These are phyloP conservation scores for Archivesica marissinica DNA, from an alignment of 1,140 invertebrate genomes.

Conservation along the genomic window DNA sequence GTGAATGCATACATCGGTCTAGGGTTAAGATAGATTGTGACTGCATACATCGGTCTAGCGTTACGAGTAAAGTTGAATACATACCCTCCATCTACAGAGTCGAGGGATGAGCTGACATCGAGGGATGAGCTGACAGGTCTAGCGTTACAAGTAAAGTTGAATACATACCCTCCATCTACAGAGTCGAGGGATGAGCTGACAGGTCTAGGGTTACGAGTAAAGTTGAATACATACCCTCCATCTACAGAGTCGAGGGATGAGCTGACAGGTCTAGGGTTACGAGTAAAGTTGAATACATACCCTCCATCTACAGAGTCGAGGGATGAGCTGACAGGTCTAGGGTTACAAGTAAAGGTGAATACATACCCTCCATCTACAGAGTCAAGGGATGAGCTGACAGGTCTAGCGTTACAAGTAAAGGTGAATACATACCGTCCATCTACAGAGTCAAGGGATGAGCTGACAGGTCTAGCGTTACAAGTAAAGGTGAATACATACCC, in stretches of 20 bases:
- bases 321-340: constrained; percentile 77
- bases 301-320: constrained; percentile 74
- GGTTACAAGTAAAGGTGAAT: neutral
- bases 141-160: neutral
- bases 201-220: constrained; percentile 50
- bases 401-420: constrained; percentile 14
- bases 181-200: constrained; percentile 78
- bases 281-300: constrained; percentile 58
- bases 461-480: constrained; percentile 62
- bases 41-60: no score
- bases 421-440: constrained; percentile 72
- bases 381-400: constrained; percentile 77
- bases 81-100: constrained; percentile 76
- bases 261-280: constrained; percentile 72
- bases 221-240: constrained; percentile 67
- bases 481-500: constrained; percentile 60
- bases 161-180: constrained; percentile 73
- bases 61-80: neutral
- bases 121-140: no score
- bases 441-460: constrained; percentile 75
- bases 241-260: constrained; percentile 77
- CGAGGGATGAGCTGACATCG: constrained; percentile 77
- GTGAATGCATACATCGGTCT: no score
- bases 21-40: no score
- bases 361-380: constrained; percentile 75